phyloP scores from a whole-genome alignment of 2,797 vertebrate species.

The Fundulus diaphanus region DNA sequence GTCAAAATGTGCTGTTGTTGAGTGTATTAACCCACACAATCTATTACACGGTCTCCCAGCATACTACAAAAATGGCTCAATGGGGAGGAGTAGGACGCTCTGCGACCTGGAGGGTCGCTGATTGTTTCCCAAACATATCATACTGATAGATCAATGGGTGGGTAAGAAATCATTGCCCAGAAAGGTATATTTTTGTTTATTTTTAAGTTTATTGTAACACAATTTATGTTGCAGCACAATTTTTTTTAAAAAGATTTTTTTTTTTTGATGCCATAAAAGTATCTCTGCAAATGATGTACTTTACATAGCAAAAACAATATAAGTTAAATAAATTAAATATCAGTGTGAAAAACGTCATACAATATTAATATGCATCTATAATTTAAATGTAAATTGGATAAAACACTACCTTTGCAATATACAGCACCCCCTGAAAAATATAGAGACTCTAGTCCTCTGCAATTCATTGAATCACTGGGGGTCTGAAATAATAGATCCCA shows the following conservation, averaged over 20 bases:
- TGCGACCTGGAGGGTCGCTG: too few species aligned
- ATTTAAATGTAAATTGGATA: background rate
- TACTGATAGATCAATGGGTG: background rate
- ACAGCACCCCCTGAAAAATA: constrained; percentile 55
- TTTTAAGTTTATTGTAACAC: too few species aligned
- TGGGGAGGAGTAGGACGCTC: too few species aligned
- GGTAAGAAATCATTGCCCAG: background rate
- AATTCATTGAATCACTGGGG: constrained; percentile 78
- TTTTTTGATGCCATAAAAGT: too few species aligned
- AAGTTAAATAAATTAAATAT: background rate
- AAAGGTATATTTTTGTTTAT: too few species aligned
- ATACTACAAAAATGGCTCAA: too few species aligned
- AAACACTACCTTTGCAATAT: constrained; percentile 23
- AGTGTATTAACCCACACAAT: too few species aligned
- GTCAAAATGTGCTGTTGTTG: too few species aligned
- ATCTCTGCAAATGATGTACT: background rate
- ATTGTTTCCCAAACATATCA: too few species aligned
- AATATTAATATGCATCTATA: too few species aligned
- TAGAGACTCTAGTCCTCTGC: constrained; percentile 76
- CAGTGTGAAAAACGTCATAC: too few species aligned
- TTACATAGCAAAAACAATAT: background rate
- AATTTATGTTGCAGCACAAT: background rate
- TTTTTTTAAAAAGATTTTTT: background rate
- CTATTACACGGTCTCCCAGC: too few species aligned
- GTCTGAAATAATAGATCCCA: constrained; percentile 83